phyloP scores from a whole-genome alignment of 2,888 invertebrate species.

The Eupithecia centaureata region DNA sequence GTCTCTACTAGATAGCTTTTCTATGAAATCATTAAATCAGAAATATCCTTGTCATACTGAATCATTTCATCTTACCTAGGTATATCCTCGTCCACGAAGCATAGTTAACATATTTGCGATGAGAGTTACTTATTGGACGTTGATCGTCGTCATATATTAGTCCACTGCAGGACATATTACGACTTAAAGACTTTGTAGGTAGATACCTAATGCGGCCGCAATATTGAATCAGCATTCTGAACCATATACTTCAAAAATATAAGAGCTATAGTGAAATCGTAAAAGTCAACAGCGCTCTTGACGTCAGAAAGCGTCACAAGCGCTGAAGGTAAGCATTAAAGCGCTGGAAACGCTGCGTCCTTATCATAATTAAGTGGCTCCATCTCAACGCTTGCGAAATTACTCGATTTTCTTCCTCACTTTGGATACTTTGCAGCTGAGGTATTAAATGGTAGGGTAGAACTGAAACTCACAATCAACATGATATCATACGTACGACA shows the following conservation, averaged over 20 bases:
- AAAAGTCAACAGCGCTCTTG: background rate
- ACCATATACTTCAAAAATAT: background rate
- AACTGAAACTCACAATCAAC: constrained; percentile 15
- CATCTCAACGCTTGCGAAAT: constrained; percentile 48
- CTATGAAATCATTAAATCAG: too few species aligned
- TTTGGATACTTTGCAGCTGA: constrained; percentile 11
- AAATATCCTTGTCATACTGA: too few species aligned
- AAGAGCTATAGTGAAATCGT: background rate
- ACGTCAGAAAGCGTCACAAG: constrained; percentile 17
- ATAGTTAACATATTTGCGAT: too few species aligned
- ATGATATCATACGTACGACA: background rate
- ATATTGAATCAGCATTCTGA: too few species aligned
- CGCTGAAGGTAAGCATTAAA: constrained; percentile 22
- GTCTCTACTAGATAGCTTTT: too few species aligned
- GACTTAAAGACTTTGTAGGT: too few species aligned
- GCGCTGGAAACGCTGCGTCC: constrained; percentile 34
- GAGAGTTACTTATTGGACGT: too few species aligned
- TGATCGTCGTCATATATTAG: too few species aligned
- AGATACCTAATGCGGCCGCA: too few species aligned
- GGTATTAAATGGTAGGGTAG: background rate
- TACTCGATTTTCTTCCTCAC: constrained; percentile 46
- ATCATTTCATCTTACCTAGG: too few species aligned
- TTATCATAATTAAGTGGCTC: constrained; percentile 56
- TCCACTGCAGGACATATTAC: too few species aligned
- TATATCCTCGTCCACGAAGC: too few species aligned